phyloP scores from a whole-genome alignment of 2,888 invertebrate genomes.

The Heliconius ismenius region DNA sequence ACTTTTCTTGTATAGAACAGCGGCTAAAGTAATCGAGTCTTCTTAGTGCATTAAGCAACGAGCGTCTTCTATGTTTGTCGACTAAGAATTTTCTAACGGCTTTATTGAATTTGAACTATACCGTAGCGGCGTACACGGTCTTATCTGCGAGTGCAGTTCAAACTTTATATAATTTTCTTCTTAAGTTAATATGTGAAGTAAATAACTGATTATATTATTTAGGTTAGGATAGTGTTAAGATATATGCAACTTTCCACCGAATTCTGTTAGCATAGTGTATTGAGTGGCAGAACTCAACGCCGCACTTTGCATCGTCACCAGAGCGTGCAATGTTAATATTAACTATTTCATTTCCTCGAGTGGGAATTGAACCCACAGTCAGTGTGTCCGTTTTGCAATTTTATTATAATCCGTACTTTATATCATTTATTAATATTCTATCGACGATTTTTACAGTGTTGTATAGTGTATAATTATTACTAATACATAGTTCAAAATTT shows the following conservation, averaged over 20 bases:
- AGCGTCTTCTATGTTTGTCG: constrained; percentile 33
- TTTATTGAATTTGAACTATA: constrained; percentile 38
- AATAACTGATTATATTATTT: background rate
- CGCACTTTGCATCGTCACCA: too few species aligned
- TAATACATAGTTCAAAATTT: background rate
- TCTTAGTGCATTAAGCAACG: constrained; percentile 22
- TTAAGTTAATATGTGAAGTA: background rate
- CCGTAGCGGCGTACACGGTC: constrained; percentile 6
- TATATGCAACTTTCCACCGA: too few species aligned
- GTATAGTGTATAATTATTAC: too few species aligned
- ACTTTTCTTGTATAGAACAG: background rate
- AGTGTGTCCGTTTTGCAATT: too few species aligned
- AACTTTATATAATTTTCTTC: constrained; percentile 4
- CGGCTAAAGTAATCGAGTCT: constrained; percentile 24
- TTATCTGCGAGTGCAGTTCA: background rate
- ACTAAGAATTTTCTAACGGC: constrained; percentile 37
- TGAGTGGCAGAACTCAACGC: too few species aligned
- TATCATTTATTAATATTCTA: too few species aligned
- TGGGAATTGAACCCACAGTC: too few species aligned
- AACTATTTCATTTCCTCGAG: too few species aligned
- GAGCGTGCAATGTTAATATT: too few species aligned
- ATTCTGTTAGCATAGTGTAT: too few species aligned
- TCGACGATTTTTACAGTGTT: too few species aligned
- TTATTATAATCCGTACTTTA: too few species aligned
- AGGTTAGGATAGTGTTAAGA: background rate